Percentiles rank a stretch among this genome's conserved stretches.
Conservation (phyloP, 92 coral and sea anemone genomes). For the Parazoanthus darwini region DNA sequence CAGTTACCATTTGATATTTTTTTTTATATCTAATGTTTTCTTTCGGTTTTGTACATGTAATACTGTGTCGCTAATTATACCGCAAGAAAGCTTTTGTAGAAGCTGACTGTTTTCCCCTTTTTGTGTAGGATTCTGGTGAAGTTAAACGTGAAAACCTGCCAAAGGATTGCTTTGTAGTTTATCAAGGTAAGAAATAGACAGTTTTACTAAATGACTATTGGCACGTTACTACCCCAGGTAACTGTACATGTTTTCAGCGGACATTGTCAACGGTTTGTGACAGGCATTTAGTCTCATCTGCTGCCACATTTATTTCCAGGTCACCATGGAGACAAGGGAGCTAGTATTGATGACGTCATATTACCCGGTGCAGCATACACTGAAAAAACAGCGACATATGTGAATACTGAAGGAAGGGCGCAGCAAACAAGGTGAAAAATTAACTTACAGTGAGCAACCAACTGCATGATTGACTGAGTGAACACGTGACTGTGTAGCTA, state of each 20-base stretch:
- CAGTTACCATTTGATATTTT: neutral
- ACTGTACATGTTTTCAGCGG: neutral
- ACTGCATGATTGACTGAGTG: neutral
- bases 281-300: neutral
- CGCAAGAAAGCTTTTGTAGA: neutral
- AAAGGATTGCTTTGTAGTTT: constrained; percentile 89
- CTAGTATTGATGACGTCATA: constrained; percentile 95
- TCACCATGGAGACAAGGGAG: constrained; percentile 99
- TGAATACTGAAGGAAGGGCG: constrained; percentile 98
- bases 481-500: neutral
- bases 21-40: neutral
- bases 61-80: too few relatives aligned
- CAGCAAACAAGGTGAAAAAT: constrained; percentile 86
- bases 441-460: neutral
- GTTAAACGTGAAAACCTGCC: constrained; percentile 82
- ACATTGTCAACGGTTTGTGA: neutral
- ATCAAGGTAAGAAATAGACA: constrained; percentile 73
- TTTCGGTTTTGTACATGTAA: neutral
- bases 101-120: neutral
- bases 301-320: constrained; percentile 52
- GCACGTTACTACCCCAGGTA: neutral
- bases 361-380: constrained; percentile 99
- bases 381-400: constrained; percentile 97
- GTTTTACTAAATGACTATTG: neutral
- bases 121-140: constrained; percentile 72